Evolutionary conservation across 2,888 invertebrate genomes (phyloP).

Genomic region (Thymelicus acteon): DNA sequence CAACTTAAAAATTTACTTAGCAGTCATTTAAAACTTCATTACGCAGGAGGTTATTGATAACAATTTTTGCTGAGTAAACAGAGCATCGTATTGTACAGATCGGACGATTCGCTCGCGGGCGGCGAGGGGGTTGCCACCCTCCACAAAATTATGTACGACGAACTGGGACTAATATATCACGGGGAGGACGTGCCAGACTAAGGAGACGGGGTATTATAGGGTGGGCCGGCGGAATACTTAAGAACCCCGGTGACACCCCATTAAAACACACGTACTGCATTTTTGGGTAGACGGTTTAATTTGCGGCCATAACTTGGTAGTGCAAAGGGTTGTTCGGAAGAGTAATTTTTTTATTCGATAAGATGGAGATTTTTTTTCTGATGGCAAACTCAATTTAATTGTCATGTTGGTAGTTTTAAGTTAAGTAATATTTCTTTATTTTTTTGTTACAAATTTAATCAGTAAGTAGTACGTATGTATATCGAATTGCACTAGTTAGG

Average conservation of each 20-base stretch:
- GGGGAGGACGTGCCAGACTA: conserved; percentile 84
- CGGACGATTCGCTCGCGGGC: conserved; percentile 66
- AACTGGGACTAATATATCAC: conserved; percentile 85
- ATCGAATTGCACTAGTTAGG: too few species aligned
- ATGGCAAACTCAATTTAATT: neutral
- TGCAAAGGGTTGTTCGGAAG: conserved; percentile 33
- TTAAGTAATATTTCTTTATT: too few species aligned
- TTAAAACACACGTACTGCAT: conserved; percentile 83
- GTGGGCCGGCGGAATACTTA: conserved; percentile 83
- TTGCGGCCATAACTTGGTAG: conserved; percentile 61
- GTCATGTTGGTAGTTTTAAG: too few species aligned
- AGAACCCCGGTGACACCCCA: conserved; percentile 84
- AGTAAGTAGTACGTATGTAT: too few species aligned
- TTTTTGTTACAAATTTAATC: too few species aligned
- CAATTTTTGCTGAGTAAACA: conserved; percentile 66
- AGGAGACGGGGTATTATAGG: conserved; percentile 83
- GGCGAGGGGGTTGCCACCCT: conserved; percentile 71
- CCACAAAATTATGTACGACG: conserved; percentile 85
- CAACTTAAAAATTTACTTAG: conserved; percentile 19
- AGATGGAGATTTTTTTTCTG: neutral
- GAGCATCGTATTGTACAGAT: conserved; percentile 80
- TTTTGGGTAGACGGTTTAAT: conserved; percentile 82
- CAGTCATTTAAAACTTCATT: conserved; percentile 31
- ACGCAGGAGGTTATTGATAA: conserved; percentile 36
- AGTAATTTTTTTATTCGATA: conserved; percentile 17